Conservation (phyloP, 2,797 vertebrate genomes). For the Catostomus latipinnis region DNA sequence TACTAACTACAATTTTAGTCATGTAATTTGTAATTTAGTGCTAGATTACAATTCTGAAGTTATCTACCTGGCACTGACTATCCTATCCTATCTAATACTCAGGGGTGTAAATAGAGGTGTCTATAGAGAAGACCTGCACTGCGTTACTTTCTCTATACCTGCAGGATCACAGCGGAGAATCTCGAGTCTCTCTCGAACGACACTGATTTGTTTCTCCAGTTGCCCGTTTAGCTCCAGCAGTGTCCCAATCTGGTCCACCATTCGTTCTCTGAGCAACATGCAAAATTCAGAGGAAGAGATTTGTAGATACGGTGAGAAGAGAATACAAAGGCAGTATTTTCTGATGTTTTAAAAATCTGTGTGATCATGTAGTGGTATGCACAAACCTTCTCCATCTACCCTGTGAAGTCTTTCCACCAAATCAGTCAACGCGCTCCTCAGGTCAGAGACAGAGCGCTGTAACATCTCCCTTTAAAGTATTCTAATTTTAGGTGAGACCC, state of each 20-base stretch:
- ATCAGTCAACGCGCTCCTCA: constrained; percentile 79
- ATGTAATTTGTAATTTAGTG: too few species aligned
- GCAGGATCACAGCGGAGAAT: constrained; percentile 80
- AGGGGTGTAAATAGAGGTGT: too few species aligned
- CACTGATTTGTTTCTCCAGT: constrained; percentile 82
- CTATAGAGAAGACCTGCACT: neutral
- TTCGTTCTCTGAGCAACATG: constrained; percentile 78
- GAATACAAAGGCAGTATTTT: neutral
- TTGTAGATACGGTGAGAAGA: neutral
- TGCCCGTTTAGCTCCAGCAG: constrained; percentile 87
- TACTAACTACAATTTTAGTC: too few species aligned
- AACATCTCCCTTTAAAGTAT: constrained; percentile 78
- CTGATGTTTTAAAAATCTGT: neutral
- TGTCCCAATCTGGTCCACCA: constrained; percentile 89
- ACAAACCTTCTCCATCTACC: constrained; percentile 82
- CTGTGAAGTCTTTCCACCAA: constrained; percentile 80
- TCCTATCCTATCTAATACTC: too few species aligned
- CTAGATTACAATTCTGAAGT: too few species aligned
- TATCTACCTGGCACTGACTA: too few species aligned
- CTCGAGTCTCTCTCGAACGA: constrained; percentile 80
- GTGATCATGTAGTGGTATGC: neutral
- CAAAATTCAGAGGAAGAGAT: neutral
- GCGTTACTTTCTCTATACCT: constrained; percentile 69
- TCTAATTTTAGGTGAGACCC: neutral
- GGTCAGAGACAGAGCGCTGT: constrained; percentile 81